Base-by-base conservation (phyloP, 1,140 invertebrate species). In the Calliopsis andreniformis region DNA sequence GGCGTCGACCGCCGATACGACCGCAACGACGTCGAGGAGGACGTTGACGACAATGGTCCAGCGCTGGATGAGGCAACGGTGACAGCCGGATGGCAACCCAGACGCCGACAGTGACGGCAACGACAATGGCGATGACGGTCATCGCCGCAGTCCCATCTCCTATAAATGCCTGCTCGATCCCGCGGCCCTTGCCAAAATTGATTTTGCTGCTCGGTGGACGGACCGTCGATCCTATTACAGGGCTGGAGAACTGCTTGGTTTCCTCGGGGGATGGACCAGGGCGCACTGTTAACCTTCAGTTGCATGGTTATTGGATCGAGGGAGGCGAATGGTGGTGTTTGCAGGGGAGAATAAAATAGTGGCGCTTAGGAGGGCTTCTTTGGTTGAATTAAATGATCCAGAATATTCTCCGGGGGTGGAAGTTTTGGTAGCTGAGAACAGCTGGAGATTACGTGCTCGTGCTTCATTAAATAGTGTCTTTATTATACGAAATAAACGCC, bases 101-200 rank as follows among this genome's bases (percentile, higher is more conserved):
- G 39, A 82, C 80, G 79, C 58, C 63, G 79, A 69, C 75, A 72
- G 64, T 71, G 79, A 63, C 75, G 64, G 67, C 59, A 49, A 39
- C 66, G 80, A 82, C 76, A 76, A 83, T 76, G 70, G 35, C 53
- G 66, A 64, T 79, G 69, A 75, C 71, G 76, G 47, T 70, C 79
- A 68, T 80, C 80, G 39, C 43, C 53, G 59, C 47, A 59, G 47
- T 55, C 49, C 66, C 80, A 32, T 76, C 49, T 23, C 18, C 64
- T 39, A 32, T 71, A 47, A 79, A 83, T 66, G 69, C 42, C 59
- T 23, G 69, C 23, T 14, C 23, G 5, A 23, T 18, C 18, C 18
- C 72, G 23, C 16, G 20, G n/a, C 39, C 49, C 14, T 39, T 28
- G 25, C n/a, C 62, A 12, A 58, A 78, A 82, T 79, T 83, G 76